These are phyloP conservation scores for Gnathonemus echidnorhynchus DNA, from an alignment of 2,113 vertebrate species.

Conservation along the genomic window DNA sequence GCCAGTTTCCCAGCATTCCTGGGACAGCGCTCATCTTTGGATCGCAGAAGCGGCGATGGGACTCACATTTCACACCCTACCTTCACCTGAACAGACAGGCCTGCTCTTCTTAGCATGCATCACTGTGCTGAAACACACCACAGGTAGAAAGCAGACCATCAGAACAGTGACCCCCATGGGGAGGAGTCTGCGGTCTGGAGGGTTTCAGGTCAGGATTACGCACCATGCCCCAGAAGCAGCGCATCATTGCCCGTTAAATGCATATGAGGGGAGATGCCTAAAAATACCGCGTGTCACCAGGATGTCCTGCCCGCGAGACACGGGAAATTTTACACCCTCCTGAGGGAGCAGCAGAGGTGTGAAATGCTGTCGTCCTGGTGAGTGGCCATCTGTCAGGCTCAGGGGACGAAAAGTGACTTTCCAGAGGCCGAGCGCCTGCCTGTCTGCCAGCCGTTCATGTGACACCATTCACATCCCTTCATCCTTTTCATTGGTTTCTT, in stretches of 20 bases:
- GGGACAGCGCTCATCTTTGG: background rate
- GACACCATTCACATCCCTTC: background rate
- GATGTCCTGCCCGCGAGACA: background rate
- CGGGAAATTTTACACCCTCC: background rate
- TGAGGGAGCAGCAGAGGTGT: background rate
- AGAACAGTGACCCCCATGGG: background rate
- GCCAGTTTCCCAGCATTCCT: background rate
- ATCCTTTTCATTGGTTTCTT: background rate
- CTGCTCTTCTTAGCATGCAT: background rate
- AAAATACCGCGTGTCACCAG: background rate
- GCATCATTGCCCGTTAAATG: background rate
- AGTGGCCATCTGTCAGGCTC: slow-evolving; percentile 9
- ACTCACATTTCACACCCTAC: background rate
- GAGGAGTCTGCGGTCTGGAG: background rate
- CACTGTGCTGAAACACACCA: background rate
- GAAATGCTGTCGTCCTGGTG: background rate
- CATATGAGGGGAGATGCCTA: background rate
- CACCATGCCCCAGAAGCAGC: background rate
- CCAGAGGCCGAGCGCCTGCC: background rate
- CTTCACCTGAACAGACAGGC: slow-evolving; percentile 13
- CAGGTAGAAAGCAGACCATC: background rate
- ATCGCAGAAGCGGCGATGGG: background rate
- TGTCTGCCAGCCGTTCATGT: background rate
- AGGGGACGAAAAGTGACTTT: background rate
- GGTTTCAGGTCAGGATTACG: background rate